Conservation (phyloP, 2,888 invertebrate genomes). For the Lasioglossum marginatum region DNA sequence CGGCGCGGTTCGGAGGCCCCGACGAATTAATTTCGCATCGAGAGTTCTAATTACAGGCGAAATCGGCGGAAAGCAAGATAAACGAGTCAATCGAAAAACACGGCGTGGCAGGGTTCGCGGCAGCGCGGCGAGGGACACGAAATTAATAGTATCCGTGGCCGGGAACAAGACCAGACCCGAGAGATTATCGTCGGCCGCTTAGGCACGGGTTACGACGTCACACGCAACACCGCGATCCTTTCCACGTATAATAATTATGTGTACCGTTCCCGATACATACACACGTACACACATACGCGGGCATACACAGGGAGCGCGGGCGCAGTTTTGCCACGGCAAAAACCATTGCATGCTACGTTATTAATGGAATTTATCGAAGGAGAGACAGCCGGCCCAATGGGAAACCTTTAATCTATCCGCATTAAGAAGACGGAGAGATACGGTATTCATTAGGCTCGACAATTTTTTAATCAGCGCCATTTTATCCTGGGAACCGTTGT, state of each 20-base stretch:
- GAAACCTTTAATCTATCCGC: conserved; percentile 42
- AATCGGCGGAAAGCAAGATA: conserved; percentile 56
- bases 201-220: conserved; percentile 47
- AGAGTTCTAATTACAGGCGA: conserved; percentile 46
- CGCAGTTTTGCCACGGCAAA: conserved; percentile 10
- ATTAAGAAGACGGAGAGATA: conserved; percentile 25
- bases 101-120: conserved; percentile 14
- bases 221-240: conserved; percentile 54
- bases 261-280: conserved; percentile 36
- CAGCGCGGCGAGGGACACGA: conserved; percentile 72
- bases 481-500: neutral
- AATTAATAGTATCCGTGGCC: conserved; percentile 83
- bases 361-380: conserved; percentile 56
- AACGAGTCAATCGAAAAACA: conserved; percentile 66
- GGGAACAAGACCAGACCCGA: conserved; percentile 71
- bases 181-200: conserved; percentile 54
- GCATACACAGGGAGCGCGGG: neutral
- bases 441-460: conserved; percentile 14
- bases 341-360: conserved; percentile 51
- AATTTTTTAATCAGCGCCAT: conserved; percentile 22
- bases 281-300: neutral
- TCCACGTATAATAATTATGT: conserved; percentile 47
- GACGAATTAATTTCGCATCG: conserved; percentile 48
- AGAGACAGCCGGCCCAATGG: conserved; percentile 38
- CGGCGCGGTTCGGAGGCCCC: neutral